Evolutionary conservation across 2,888 invertebrate genomes (phyloP).

Genomic region (Cepaea hortensis): DNA sequence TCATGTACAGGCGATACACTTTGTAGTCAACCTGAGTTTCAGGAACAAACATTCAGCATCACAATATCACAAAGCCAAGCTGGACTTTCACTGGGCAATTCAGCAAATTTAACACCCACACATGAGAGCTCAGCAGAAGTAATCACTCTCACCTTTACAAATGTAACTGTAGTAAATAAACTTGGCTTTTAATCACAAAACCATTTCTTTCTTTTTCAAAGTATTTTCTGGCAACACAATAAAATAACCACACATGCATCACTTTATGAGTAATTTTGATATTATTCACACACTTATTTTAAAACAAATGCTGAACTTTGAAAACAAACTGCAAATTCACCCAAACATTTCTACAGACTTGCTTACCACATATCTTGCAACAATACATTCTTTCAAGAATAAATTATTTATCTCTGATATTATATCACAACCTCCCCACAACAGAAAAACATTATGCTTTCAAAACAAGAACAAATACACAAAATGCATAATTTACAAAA

Average conservation of each 20-base stretch:
- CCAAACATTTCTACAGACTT: too few relatives aligned
- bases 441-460: neutral
- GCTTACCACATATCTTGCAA: too few relatives aligned
- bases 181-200: neutral
- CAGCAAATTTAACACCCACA: too few relatives aligned
- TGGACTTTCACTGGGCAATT: too few relatives aligned
- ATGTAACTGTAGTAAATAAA: neutral
- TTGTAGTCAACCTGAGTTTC: too few relatives aligned
- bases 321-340: neutral
- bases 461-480: neutral
- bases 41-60: too few relatives aligned
- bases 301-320: neutral
- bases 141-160: neutral
- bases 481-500: neutral
- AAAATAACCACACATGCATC: neutral
- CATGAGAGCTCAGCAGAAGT: neutral
- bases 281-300: neutral
- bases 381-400: neutral
- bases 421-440: conserved; percentile 16
- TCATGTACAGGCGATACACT: too few relatives aligned
- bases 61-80: too few relatives aligned
- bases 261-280: neutral
- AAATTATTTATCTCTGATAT: neutral
- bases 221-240: neutral
- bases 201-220: neutral